Conservation (phyloP, 2,888 invertebrate genomes). For the Meteorus colon region DNA sequence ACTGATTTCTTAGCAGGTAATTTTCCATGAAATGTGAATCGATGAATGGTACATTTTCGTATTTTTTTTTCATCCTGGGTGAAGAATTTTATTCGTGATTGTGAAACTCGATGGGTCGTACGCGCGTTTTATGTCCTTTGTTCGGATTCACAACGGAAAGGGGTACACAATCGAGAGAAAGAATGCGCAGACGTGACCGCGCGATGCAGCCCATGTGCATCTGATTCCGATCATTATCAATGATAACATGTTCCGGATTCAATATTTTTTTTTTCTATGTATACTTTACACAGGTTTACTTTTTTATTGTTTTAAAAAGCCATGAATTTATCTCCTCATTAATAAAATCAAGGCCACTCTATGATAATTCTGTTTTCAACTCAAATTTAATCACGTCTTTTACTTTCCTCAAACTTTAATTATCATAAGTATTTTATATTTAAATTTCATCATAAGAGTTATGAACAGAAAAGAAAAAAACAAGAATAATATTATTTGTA, state of each 20-base stretch:
- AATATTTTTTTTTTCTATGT: neutral
- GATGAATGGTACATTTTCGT: neutral
- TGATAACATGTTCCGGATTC: neutral
- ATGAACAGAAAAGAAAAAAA: neutral
- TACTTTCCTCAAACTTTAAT: neutral
- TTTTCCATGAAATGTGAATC: neutral
- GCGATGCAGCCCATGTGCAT: constrained; percentile 14
- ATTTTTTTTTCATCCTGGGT: neutral
- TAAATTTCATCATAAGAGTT: neutral
- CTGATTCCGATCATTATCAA: neutral
- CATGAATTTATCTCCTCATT: neutral
- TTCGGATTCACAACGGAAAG: constrained; percentile 26
- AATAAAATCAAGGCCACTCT: neutral
- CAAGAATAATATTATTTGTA: neutral
- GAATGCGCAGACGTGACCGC: constrained; percentile 31
- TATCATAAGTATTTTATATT: neutral
- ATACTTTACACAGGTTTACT: neutral
- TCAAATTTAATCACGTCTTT: neutral
- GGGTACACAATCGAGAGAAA: constrained; percentile 2
- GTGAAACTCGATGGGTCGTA: constrained; percentile 31
- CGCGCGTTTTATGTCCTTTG: constrained; percentile 34
- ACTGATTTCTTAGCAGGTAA: neutral
- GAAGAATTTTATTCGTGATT: constrained; percentile 18
- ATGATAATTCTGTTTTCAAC: neutral
- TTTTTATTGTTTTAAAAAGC: neutral